Base-by-base conservation (phyloP, 2,888 invertebrate species). In the Stenichneumon culpator region DNA sequence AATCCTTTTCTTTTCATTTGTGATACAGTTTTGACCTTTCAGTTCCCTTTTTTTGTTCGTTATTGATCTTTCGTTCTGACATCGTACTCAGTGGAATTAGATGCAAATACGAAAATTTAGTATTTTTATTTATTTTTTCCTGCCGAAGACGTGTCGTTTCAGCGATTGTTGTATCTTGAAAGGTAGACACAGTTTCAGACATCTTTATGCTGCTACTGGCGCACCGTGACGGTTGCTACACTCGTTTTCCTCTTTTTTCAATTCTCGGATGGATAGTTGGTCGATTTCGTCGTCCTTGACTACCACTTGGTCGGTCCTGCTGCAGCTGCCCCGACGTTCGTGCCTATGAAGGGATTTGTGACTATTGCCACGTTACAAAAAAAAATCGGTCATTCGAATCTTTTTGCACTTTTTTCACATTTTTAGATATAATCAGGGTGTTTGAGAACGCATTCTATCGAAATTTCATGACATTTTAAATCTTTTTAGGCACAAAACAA, bases 271-370 rank as follows among this genome's bases (percentile, higher is more conserved):
- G 52, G 50, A 36, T 86, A 77, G 70, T 52, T 73, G 73, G 19
- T 68, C 36, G 57, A 73, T 68, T 67, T 32, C 28, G 32, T 44
- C 44, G 52, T 79, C 75, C 50, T 57, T 83, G 89, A 93, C 92
- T 93, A 94, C 93, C 93, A 93, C 82, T 93, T 93, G 87, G 91
- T 90, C 80, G 91, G 89, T 86, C 89, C 91, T 54, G 91, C 85
- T 54, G 89, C 90, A 22, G 90, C 82, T 39, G 89, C 82, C 28
- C 90, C 91, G 75, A 89, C 87, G 77, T 92, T 91, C 79, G 92
- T 89, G 86, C 90, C 93, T 88, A 92, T 88, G 90, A 94, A 94
- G 79, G 93, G 94, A 88, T 94, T 94, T 89, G 94, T 94, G 80
- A 86, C 88, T 93, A 86, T 83, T 89, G 81, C 88, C 90, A 91